Evolutionary conservation across 2,113 vertebrate genomes (phyloP).

Genomic region (Gallinago undulata): DNA sequence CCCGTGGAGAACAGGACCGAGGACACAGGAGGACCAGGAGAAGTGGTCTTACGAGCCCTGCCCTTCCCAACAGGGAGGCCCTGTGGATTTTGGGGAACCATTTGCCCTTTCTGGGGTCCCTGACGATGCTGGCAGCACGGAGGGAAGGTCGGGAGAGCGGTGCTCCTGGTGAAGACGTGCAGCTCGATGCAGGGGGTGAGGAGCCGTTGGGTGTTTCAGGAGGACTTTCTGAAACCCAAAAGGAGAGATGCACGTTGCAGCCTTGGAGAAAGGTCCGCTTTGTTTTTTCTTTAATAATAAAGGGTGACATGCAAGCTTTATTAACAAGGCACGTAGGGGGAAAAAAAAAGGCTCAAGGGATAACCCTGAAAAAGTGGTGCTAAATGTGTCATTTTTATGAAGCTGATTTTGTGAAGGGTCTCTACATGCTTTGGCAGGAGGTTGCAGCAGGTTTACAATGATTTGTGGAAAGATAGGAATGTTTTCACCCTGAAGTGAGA

Average conservation of each 20-base stretch:
- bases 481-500: conserved; percentile 60
- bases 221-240: conserved; percentile 10
- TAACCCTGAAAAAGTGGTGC: conserved; percentile 55
- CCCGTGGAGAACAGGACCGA: neutral
- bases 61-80: neutral
- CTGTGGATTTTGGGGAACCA: neutral
- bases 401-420: conserved; percentile 55
- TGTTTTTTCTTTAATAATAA: conserved; percentile 44
- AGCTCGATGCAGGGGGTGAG: neutral
- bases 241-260: conserved; percentile 29
- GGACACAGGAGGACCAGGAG: neutral
- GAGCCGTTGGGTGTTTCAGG: neutral
- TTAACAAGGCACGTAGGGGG: neutral
- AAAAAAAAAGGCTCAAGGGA: conserved; percentile 42
- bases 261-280: conserved; percentile 43
- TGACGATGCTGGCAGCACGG: neutral
- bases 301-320: conserved; percentile 50
- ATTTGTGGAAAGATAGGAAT: conserved; percentile 33
- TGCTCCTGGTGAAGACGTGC: neutral
- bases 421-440: conserved; percentile 64
- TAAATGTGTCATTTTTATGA: conserved; percentile 66
- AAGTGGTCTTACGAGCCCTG: neutral
- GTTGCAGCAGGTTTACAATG: conserved; percentile 65
- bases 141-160: neutral
- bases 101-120: neutral